Conservation (phyloP, 2,797 vertebrate genomes). For the Dryobates pubescens region DNA sequence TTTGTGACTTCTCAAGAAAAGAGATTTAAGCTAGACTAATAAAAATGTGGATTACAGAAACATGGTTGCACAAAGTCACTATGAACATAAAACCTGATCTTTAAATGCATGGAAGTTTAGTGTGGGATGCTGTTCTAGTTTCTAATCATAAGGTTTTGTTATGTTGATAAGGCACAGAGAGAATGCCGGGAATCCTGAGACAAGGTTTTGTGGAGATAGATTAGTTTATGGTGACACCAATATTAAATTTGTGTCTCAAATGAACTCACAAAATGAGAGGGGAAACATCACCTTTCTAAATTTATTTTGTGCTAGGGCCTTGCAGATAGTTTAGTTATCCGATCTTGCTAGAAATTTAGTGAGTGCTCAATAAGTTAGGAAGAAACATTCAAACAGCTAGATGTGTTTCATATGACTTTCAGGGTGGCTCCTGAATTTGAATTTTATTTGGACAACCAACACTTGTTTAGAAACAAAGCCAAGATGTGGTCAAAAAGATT, state of each 20-base stretch:
- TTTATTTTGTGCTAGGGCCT: conserved; percentile 34
- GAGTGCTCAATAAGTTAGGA: background rate
- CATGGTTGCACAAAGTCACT: background rate
- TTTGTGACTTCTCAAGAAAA: background rate
- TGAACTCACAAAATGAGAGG: conserved; percentile 22
- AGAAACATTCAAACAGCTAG: background rate
- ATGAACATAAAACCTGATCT: background rate
- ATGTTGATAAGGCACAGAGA: background rate
- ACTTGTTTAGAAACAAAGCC: background rate
- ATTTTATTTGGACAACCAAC: background rate
- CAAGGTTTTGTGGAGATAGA: background rate
- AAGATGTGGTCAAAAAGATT: background rate
- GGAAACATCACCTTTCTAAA: background rate
- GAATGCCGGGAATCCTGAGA: background rate
- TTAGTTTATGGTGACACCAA: conserved; percentile 21
- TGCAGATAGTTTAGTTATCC: conserved; percentile 18
- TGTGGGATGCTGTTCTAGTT: background rate
- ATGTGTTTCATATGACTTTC: background rate
- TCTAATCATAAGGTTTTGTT: conserved; percentile 7
- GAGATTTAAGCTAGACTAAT: background rate
- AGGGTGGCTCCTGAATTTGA: background rate
- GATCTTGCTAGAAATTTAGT: conserved; percentile 35
- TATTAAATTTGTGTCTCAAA: conserved; percentile 32
- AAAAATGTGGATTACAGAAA: background rate
- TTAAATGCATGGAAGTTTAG: background rate